These are phyloP conservation scores for Drosophila tristis DNA, from an alignment of 1,140 invertebrate genomes.

Conservation along the genomic window DNA sequence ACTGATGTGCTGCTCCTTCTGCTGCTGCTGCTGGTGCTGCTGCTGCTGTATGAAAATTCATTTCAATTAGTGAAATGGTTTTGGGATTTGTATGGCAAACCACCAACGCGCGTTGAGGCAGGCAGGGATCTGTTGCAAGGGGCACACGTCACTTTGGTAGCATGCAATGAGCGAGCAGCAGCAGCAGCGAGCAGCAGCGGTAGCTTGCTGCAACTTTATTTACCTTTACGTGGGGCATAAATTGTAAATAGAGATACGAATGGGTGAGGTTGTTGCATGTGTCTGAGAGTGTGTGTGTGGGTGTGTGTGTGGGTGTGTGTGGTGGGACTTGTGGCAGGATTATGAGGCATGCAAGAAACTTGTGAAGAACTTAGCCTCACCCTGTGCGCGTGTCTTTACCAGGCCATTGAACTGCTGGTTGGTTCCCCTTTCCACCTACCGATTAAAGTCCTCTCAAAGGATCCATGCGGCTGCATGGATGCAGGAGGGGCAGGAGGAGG, in stretches of 20 bases:
- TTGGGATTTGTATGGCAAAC: constrained; percentile 77
- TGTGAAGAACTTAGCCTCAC: constrained; percentile 9
- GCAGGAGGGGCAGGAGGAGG: background rate
- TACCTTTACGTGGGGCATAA: constrained; percentile 72
- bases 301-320: constrained; percentile 15
- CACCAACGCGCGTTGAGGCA: constrained; percentile 35
- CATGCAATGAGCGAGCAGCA: constrained; percentile 46
- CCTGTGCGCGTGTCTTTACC: constrained; percentile 22
- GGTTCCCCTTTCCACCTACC: background rate
- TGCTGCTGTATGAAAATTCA: constrained; percentile 75
- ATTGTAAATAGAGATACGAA: constrained; percentile 73
- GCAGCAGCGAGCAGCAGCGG: constrained; percentile 5
- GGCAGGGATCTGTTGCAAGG: constrained; percentile 2
- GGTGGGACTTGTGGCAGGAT: constrained; percentile 35
- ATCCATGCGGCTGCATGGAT: too few species aligned
- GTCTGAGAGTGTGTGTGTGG: constrained; percentile 17
- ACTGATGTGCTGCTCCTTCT: constrained; percentile 27
- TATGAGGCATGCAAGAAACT: constrained; percentile 46
- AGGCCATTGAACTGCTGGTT: constrained; percentile 61
- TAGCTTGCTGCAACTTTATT: constrained; percentile 76
- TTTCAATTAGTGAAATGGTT: constrained; percentile 83
- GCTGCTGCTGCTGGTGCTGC: constrained; percentile 12
- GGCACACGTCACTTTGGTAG: constrained; percentile 39
- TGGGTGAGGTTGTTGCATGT: constrained; percentile 4
- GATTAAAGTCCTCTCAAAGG: constrained; percentile 6